These are phyloP conservation scores for Siphamia tubifer DNA, from an alignment of 2,113 vertebrate genomes.

Conservation along the genomic window DNA sequence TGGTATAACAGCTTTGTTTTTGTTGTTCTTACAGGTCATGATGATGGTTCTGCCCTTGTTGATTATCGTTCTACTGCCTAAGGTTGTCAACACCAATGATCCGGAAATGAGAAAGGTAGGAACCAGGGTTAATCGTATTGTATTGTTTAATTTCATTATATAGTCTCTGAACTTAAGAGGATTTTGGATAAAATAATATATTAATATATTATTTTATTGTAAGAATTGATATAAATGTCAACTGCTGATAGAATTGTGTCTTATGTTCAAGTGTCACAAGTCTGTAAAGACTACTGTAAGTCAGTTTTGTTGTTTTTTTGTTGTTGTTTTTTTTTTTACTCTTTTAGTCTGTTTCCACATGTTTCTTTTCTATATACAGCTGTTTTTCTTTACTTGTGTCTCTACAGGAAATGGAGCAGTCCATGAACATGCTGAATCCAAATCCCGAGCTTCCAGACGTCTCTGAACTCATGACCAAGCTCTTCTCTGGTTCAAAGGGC, in stretches of 20 bases:
- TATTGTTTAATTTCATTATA: too few species aligned
- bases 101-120: constrained; percentile 98
- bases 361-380: neutral
- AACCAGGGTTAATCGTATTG: too few species aligned
- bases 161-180: too few species aligned
- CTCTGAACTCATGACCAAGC: constrained; percentile 98
- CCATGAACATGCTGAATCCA: constrained; percentile 99
- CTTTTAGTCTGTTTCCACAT: neutral
- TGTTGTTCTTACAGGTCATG: constrained; percentile 86
- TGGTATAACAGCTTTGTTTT: neutral
- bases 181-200: too few species aligned
- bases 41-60: constrained; percentile 98
- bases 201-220: too few species aligned
- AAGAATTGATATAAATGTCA: neutral
- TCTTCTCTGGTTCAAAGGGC: constrained; percentile 94
- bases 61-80: constrained; percentile 96
- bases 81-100: constrained; percentile 98
- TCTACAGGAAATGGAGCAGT: constrained; percentile 97
- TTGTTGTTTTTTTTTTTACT: too few species aligned
- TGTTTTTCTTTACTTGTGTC: neutral
- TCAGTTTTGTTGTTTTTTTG: too few species aligned
- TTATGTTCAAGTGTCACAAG: too few species aligned
- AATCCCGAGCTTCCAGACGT: constrained; percentile 98
- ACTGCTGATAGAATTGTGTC: too few species aligned
- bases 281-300: too few species aligned